Conservation (phyloP, 2,797 vertebrate genomes). For the Sebastes minor region DNA sequence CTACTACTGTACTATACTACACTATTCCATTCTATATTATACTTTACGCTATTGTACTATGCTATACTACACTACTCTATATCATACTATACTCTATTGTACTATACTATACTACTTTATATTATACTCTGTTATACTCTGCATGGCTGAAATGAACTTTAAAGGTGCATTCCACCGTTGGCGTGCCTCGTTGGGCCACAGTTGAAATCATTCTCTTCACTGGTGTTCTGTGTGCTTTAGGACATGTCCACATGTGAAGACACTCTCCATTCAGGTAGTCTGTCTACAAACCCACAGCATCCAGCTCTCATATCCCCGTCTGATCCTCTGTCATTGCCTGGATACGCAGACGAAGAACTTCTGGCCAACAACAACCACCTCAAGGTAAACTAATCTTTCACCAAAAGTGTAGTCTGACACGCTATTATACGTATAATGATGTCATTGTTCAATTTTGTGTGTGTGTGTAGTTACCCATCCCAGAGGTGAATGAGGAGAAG, state of each 20-base stretch:
- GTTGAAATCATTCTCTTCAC: not conserved
- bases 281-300: slow-evolving; percentile 16
- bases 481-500: slow-evolving; percentile 68
- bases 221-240: slow-evolving; percentile 38
- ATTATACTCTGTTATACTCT: too few relatives aligned
- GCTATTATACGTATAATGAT: not conserved
- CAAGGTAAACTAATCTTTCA: slow-evolving; percentile 56
- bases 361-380: slow-evolving; percentile 69
- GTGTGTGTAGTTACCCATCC: slow-evolving; percentile 70
- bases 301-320: slow-evolving; percentile 11
- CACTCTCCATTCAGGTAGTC: not conserved
- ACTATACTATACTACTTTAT: too few relatives aligned
- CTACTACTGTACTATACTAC: too few relatives aligned
- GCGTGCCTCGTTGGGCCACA: not conserved
- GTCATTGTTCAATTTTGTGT: not conserved
- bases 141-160: not conserved
- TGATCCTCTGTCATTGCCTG: slow-evolving; percentile 24
- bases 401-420: not conserved
- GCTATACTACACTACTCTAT: too few relatives aligned
- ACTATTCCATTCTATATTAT: too few relatives aligned
- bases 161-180: not conserved
- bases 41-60: too few relatives aligned
- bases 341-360: slow-evolving; percentile 55
- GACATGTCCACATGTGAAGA: slow-evolving; percentile 43
- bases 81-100: too few relatives aligned